Base-by-base conservation (phyloP, 2,888 invertebrate species). In the Ecdyonurus torrentis region DNA sequence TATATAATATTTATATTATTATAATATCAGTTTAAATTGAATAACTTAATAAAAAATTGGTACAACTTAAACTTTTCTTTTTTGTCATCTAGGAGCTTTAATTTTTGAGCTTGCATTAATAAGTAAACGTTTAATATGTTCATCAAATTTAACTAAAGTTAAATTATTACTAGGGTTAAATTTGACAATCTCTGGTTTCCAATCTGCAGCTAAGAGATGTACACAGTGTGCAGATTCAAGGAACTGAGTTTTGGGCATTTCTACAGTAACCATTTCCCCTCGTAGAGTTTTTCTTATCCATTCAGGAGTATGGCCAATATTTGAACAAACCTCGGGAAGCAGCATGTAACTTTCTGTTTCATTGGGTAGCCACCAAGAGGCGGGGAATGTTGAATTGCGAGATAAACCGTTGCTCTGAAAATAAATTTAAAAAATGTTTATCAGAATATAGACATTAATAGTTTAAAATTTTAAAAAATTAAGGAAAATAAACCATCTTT, bases 231-330 rank as follows among this genome's bases (percentile, higher is more conserved):
- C 88, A 68, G 86, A 82, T 71, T 90, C 88, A 65, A 89, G 75
- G 73, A 91, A 91, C 71, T 90, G 90, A 58, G 85, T 82, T 69
- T 87, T 86, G 71, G 87, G 85, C 66, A 90, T 79, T 74, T 90
- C 90, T 65, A 69, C 68, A 60, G 69, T 66, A 20, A 70, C 67
- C 62, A 70, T 69, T 63, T 69, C 66, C 69, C 70, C 70, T 64
- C 67, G 67, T 55, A 68, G 65, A 65, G 66, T 67, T 62, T 67
- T 68, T 69, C 58, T n/a, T n/a, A 55, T 7, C 55, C 55, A 55
- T 5, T 55, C 55, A 20, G n/a, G 55, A 7, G 55, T 10, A n/a
- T 20, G 55, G 20, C 55, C 55, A 5, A 22, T 7, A 5, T 7
- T 20, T 5, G 55, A 55, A n/a, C 55, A 55, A n/a, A 55, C 15